Conservation (phyloP, 2,797 vertebrate species). For the Echeneis naucrates region DNA sequence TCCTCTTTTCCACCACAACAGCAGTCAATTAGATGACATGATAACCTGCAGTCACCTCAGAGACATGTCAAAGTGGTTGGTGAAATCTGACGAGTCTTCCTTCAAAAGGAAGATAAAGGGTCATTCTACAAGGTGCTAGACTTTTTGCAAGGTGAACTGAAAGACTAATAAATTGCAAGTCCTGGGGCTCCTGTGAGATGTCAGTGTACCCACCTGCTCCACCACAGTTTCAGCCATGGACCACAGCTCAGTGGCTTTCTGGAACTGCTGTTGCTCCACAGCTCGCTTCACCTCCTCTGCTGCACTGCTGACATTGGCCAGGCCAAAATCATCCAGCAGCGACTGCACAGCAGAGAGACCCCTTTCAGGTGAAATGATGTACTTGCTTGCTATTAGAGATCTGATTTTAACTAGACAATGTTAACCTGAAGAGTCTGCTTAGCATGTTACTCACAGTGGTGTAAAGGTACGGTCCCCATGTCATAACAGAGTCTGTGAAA, state of each 20-base stretch:
- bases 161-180: no score
- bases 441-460: conserved; percentile 88
- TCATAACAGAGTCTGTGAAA: conserved; percentile 92
- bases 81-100: no score
- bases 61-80: no score
- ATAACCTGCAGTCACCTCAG: no score
- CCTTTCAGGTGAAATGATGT: neutral
- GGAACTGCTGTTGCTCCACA: conserved; percentile 83
- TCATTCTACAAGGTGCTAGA: no score
- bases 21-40: no score
- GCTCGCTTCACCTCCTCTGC: conserved; percentile 89
- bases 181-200: accelerated
- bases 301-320: conserved; percentile 86
- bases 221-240: conserved; percentile 85
- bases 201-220: conserved; percentile 85
- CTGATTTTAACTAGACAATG: neutral
- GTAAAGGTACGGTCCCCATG: conserved; percentile 97
- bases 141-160: no score
- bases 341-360: conserved; percentile 82
- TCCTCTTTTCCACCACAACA: no score
- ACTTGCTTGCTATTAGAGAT: no score
- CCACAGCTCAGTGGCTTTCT: conserved; percentile 92
- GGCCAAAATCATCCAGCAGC: conserved; percentile 91
- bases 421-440: no score
- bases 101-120: no score